Evolutionary conservation across 2,888 invertebrate genomes (phyloP), one percentile per base, ranked within the genome.

Genomic region (Erebia ligea): DNA sequence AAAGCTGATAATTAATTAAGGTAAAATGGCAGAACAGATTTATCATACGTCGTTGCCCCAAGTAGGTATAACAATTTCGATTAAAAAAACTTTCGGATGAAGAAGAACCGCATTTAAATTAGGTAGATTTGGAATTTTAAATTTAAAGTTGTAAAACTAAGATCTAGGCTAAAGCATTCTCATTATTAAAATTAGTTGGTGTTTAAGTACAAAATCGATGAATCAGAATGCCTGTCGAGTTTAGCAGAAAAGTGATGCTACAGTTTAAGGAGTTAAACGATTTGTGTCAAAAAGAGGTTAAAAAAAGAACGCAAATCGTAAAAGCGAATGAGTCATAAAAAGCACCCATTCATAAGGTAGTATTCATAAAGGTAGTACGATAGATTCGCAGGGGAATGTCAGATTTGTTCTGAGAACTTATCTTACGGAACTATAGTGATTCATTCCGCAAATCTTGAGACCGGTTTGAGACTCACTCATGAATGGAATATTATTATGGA

Each of bases 331-430:
- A 81, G 68, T 81, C 80, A 81, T 65, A 54, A 62, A 70, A 74
- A 73, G 75, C 78, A 73, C 71, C 72, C 77, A 77, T 76, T 74
- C 76, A 76, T 73, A 70, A 76, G 71, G 65, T 69, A 65, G 72
- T 67, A 71, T 45, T 45, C 45, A 45, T 45, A 45, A 13, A 25
- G 56, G 56, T 25, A 21, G 21, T 25, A 54, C 67, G 67, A 72
- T 75, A 73, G 21, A 78, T 79, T 79, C 78, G 73, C 73, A 70
- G 76, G 50, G 70, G 79, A 81, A 81, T 80, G 78, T 78, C 77
- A 76, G 80, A 75, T 76, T 75, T 73, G 77, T 81, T 81, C 79
- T 72, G 75, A 75, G 81, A 81, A 79, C 65, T 73, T 75, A 76
- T 76, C 78, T 78, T 70, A 71, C 79, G 78, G 78, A 78, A 77